Conservation (phyloP, 2,797 vertebrate species). For the Gallinago stenura region DNA sequence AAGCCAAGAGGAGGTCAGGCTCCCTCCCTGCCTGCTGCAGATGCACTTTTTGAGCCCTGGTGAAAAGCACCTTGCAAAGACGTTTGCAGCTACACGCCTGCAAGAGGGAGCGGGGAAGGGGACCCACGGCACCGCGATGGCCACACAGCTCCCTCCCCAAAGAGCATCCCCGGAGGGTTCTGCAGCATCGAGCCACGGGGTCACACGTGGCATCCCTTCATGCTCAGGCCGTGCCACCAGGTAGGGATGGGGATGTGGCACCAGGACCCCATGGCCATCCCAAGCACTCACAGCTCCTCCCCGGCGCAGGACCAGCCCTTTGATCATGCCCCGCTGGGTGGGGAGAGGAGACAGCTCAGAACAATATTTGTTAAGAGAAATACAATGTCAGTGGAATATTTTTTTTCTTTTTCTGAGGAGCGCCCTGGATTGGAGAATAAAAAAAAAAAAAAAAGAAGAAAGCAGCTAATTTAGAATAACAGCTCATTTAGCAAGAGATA, state of each 20-base stretch:
- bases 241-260: neutral
- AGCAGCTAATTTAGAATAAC: constrained; percentile 38
- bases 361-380: constrained; percentile 35
- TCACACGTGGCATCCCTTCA: neutral
- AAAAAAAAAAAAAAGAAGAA: neutral
- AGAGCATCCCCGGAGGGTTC: neutral
- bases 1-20: accelerated
- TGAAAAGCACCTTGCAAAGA: neutral
- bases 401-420: neutral
- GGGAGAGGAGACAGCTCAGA: neutral
- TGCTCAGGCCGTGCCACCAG: neutral
- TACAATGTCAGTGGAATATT: neutral
- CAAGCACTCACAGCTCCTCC: neutral
- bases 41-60: neutral
- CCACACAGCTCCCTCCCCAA: neutral
- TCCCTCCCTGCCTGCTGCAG: neutral
- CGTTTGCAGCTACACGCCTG: accelerated
- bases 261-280: accelerated
- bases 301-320: neutral
- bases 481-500: constrained; percentile 64
- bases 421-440: neutral
- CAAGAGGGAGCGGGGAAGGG: neutral
- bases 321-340: neutral
- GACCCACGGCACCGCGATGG: accelerated
- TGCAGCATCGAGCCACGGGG: neutral